Evolutionary conservation across 2,113 vertebrate species (phyloP).

Genomic region (Henicopernis longicauda): DNA sequence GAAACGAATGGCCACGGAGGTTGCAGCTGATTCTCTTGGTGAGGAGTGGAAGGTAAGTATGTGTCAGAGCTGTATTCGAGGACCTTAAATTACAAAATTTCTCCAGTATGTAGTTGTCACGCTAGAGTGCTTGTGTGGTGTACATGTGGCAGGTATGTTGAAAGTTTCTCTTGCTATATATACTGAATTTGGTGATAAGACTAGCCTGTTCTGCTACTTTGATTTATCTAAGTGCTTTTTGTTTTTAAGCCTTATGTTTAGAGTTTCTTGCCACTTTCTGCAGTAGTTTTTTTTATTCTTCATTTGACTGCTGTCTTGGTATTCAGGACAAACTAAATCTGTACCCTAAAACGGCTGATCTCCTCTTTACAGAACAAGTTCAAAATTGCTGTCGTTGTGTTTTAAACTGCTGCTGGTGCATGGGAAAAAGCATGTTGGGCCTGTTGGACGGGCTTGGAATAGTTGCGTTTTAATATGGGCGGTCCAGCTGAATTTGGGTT

Average conservation of each 20-base stretch:
- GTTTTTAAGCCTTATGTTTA: rapidly evolving
- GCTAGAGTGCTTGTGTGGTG: rapidly evolving
- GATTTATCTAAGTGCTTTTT: rapidly evolving
- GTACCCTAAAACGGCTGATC: rapidly evolving
- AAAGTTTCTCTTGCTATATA: rapidly evolving
- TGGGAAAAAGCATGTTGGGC: background rate
- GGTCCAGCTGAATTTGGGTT: background rate
- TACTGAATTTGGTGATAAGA: too few relatives aligned
- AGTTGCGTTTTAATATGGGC: background rate
- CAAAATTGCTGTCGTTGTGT: rapidly evolving
- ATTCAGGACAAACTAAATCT: background rate
- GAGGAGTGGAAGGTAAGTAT: constrained; percentile 93
- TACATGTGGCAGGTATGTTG: rapidly evolving
- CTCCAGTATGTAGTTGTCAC: rapidly evolving
- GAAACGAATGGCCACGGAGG: constrained; percentile 96
- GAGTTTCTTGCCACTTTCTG: background rate
- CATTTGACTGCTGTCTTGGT: rapidly evolving
- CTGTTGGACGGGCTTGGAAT: background rate
- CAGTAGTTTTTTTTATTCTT: background rate
- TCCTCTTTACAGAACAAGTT: background rate
- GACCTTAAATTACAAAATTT: rapidly evolving
- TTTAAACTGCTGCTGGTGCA: background rate
- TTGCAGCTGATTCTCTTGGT: constrained; percentile 89
- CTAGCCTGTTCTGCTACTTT: rapidly evolving
- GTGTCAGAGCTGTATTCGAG: rapidly evolving